Percentiles rank a stretch among this genome's conserved stretches.
phyloP scores from a whole-genome alignment of 35 echinoderm and acorn worm genomes.

The Anneissia japonica region DNA sequence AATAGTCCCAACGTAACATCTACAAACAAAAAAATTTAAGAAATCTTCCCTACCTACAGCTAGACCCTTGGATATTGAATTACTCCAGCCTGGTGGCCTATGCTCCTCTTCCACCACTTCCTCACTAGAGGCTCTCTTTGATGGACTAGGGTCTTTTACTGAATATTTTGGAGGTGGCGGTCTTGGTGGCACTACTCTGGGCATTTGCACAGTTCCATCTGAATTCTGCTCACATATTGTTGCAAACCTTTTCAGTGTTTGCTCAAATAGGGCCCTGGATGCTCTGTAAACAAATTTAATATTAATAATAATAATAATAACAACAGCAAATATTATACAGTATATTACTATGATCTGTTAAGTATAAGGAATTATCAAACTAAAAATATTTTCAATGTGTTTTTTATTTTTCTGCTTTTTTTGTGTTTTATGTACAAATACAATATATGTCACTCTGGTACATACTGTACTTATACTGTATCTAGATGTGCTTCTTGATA shows the following conservation, averaged over 20 bases:
- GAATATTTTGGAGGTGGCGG: not conserved
- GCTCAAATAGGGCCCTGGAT: not conserved
- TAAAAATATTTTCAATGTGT: too few species aligned
- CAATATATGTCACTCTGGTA: too few species aligned
- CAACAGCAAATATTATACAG: too few species aligned
- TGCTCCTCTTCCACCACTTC: not conserved
- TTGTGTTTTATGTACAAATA: too few species aligned
- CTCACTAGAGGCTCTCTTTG: not conserved
- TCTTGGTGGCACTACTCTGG: not conserved
- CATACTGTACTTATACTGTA: not conserved
- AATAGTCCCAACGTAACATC: too few species aligned
- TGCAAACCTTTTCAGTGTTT: not conserved
- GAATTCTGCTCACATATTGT: not conserved
- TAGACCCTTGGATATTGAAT: constrained; percentile 3
- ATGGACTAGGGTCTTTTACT: not conserved
- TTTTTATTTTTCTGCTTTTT: too few species aligned
- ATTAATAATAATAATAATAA: too few species aligned
- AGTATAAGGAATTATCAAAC: too few species aligned
- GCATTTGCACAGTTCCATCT: not conserved
- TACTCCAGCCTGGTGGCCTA: not conserved
- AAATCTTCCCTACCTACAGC: not conserved
- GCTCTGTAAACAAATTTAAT: not conserved
- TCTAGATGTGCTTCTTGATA: too few species aligned
- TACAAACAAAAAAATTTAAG: too few species aligned
- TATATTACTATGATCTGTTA: too few species aligned